Percentiles rank a stretch among this genome's conserved stretches.
phyloP scores from a whole-genome alignment of 64 coral and sea anemone species.

The Actinia tenebrosa region DNA sequence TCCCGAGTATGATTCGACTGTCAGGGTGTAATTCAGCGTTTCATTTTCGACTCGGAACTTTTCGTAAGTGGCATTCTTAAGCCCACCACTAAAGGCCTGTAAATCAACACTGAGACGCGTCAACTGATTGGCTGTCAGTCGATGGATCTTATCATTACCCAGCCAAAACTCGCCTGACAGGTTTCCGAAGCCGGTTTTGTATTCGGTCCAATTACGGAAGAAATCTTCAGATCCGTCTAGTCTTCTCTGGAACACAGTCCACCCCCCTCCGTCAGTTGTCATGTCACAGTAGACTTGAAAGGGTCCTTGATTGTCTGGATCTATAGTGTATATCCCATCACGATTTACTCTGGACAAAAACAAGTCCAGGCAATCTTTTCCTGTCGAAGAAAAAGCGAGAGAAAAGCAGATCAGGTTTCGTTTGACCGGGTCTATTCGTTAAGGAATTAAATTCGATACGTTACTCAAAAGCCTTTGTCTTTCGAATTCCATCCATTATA shows the following conservation, averaged over 20 bases:
- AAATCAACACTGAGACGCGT: slow-evolving; percentile 30
- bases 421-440: neutral
- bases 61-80: slow-evolving; percentile 31
- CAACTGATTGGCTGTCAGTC: slow-evolving; percentile 21
- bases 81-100: slow-evolving; percentile 23
- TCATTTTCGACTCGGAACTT: slow-evolving; percentile 32
- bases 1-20: slow-evolving; percentile 37
- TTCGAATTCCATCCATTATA: no score
- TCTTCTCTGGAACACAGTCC: slow-evolving; percentile 59
- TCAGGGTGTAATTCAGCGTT: slow-evolving; percentile 36
- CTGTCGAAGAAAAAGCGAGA: neutral
- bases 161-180: slow-evolving; percentile 53
- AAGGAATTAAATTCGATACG: neutral
- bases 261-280: slow-evolving; percentile 47
- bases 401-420: neutral
- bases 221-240: slow-evolving; percentile 45
- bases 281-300: slow-evolving; percentile 57
- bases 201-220: slow-evolving; percentile 30
- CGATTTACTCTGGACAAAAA: neutral
- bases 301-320: slow-evolving; percentile 43
- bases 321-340: slow-evolving; percentile 24
- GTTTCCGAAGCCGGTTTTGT: slow-evolving; percentile 50
- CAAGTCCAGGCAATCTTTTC: slow-evolving; percentile 12
- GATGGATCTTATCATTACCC: slow-evolving; percentile 45
- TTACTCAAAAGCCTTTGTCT: no score